phyloP scores from a whole-genome alignment of 2,797 vertebrate genomes.

The Uromys caudimaculatus region DNA sequence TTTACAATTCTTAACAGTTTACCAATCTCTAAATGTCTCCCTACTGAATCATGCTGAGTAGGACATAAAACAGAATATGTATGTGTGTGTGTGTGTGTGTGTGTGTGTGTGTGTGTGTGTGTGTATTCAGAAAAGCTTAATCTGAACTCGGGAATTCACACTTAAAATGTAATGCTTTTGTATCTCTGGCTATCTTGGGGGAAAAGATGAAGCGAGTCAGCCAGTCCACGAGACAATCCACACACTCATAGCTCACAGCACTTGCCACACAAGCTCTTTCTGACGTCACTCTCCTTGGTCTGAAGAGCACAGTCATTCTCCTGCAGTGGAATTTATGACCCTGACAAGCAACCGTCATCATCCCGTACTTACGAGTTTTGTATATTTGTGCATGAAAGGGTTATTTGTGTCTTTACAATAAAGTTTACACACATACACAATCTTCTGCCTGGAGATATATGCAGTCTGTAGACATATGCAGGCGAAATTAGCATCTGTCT shows the following conservation, averaged over 20 bases:
- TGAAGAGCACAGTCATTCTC: slow-evolving; percentile 49
- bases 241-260: slow-evolving; percentile 65
- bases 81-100: background rate
- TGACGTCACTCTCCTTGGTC: background rate
- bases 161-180: slow-evolving; percentile 78
- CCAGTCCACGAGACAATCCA: slow-evolving; percentile 75
- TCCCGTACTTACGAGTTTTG: slow-evolving; percentile 4
- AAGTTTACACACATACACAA: rapidly evolving
- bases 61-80: slow-evolving; percentile 69
- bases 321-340: slow-evolving; percentile 15
- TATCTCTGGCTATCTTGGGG: slow-evolving; percentile 80
- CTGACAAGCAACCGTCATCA: background rate
- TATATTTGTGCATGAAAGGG: slow-evolving; percentile 10
- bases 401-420: background rate
- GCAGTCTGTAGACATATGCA: background rate
- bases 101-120: background rate
- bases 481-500: slow-evolving; percentile 43
- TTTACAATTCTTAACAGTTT: slow-evolving; percentile 45
- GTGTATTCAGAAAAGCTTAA: slow-evolving; percentile 68
- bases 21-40: background rate
- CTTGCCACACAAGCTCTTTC: slow-evolving; percentile 14
- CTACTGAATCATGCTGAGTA: slow-evolving; percentile 38
- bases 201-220: slow-evolving; percentile 82
- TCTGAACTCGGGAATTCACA: slow-evolving; percentile 72
- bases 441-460: background rate